Conservation (phyloP, 1,140 invertebrate species). For the Neodiprion lecontei region DNA sequence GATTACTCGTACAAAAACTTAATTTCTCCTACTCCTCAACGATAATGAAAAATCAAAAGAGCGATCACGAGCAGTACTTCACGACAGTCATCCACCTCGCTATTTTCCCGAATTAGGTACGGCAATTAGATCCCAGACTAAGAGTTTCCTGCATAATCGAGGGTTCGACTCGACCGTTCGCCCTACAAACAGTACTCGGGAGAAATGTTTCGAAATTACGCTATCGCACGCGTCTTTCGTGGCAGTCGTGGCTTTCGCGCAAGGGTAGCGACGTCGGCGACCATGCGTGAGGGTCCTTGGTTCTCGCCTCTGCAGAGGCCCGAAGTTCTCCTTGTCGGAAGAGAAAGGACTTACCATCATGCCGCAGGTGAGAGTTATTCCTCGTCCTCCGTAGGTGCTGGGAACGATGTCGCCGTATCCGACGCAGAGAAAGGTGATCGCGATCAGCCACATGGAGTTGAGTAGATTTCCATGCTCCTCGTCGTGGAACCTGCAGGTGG, state of each 20-base stretch:
- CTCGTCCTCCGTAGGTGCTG: constrained; percentile 92
- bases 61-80: too few species aligned
- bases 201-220: too few species aligned
- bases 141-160: too few species aligned
- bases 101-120: too few species aligned
- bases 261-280: not conserved
- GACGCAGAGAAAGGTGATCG: constrained; percentile 86
- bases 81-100: too few species aligned
- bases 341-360: constrained; percentile 83
- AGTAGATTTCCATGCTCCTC: constrained; percentile 89
- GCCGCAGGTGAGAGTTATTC: constrained; percentile 89
- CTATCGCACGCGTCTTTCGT: not conserved
- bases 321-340: constrained; percentile 22
- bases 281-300: not conserved
- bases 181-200: too few species aligned
- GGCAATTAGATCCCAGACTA: too few species aligned
- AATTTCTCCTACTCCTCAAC: too few species aligned
- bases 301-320: constrained; percentile 11
- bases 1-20: too few species aligned
- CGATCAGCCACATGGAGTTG: constrained; percentile 93
- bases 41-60: too few species aligned
- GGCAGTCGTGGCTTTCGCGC: not conserved
- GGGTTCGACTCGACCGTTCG: too few species aligned
- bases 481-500: constrained; percentile 76
- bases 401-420: constrained; percentile 90